Evolutionary conservation across 2,113 vertebrate genomes (phyloP).

Genomic region (Noturus placidus): DNA sequence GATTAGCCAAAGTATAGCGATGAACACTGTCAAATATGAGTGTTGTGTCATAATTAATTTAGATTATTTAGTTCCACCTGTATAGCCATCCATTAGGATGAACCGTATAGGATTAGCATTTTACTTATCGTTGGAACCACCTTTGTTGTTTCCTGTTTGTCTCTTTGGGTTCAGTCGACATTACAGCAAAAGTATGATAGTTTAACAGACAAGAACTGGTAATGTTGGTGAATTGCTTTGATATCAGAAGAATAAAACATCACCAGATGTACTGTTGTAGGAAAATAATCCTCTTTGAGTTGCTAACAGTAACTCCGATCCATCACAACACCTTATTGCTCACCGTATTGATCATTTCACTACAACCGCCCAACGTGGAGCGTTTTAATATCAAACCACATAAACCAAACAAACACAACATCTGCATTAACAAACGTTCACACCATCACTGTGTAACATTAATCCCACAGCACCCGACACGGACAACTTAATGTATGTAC

Average conservation of each 20-base stretch:
- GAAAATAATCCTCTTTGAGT: background rate
- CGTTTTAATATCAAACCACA: background rate
- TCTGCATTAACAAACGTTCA: too few species aligned
- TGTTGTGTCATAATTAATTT: background rate
- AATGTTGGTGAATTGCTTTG: background rate
- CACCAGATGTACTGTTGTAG: background rate
- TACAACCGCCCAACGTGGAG: background rate
- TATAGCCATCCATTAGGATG: background rate
- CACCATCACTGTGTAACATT: too few species aligned
- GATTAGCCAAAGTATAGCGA: background rate
- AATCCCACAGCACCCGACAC: too few species aligned
- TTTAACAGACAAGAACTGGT: background rate
- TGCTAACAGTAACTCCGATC: background rate
- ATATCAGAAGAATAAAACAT: background rate
- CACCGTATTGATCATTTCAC: background rate
- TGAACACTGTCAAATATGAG: background rate
- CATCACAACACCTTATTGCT: background rate
- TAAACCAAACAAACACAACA: too few species aligned
- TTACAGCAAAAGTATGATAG: background rate
- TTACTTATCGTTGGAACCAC: background rate
- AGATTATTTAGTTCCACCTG: background rate
- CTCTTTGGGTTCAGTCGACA: background rate
- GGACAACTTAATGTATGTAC: too few species aligned
- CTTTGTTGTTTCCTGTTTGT: background rate
- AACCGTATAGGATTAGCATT: background rate